phyloP scores from a whole-genome alignment of 2,888 invertebrate genomes.

The Tiliacea aurago region DNA sequence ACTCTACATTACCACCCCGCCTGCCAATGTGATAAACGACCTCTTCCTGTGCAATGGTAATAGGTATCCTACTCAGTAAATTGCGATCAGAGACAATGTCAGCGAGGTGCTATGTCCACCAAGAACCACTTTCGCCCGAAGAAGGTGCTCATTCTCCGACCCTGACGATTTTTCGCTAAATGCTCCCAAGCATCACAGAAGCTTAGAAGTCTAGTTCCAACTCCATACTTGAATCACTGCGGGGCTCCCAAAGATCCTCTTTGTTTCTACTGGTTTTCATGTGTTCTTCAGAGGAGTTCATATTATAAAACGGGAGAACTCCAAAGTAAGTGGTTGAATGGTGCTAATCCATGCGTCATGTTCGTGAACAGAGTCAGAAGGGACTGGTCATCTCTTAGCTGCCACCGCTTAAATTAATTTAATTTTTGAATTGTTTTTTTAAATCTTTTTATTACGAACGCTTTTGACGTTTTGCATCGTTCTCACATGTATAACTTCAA shows the following conservation, averaged over 20 bases:
- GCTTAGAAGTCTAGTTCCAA: neutral
- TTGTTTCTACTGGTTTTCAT: neutral
- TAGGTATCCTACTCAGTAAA: neutral
- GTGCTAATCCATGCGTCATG: too few species aligned
- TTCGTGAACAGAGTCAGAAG: too few species aligned
- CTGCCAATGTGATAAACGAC: conserved; percentile 33
- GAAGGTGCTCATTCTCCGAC: neutral
- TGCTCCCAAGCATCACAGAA: neutral
- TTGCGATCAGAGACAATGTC: neutral
- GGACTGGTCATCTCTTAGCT: too few species aligned
- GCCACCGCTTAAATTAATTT: too few species aligned
- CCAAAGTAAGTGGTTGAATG: neutral
- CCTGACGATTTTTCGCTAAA: neutral
- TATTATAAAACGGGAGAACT: neutral
- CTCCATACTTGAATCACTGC: neutral
- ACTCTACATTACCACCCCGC: conserved; percentile 20
- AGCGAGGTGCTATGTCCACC: neutral
- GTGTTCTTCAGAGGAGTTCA: neutral
- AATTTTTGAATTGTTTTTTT: too few species aligned
- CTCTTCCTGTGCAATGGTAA: conserved; percentile 20
- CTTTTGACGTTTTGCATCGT: too few species aligned
- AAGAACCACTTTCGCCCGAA: neutral
- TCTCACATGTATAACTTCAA: too few species aligned
- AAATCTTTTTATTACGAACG: too few species aligned
- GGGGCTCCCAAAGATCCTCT: neutral